phyloP scores from a whole-genome alignment of 2,888 invertebrate genomes.

The Chrysina gloriosa region DNA sequence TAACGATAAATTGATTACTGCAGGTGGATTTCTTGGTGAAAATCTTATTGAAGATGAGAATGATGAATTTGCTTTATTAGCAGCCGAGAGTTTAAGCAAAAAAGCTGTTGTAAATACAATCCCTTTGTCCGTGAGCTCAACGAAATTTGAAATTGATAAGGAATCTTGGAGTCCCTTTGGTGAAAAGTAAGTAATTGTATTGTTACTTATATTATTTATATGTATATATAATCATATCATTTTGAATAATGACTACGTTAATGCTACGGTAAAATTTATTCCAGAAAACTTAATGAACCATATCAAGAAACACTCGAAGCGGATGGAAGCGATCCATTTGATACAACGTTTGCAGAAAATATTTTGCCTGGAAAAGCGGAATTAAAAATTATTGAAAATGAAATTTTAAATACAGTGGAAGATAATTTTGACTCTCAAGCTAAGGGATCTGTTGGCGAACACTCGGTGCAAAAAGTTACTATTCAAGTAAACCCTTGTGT shows the following conservation, averaged over 20 bases:
- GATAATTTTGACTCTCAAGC: slow-evolving; percentile 59
- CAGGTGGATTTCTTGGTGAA: no score
- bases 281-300: slow-evolving; percentile 34
- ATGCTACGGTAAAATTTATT: not conserved
- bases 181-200: slow-evolving; percentile 61
- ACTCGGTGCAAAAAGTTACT: slow-evolving; percentile 63
- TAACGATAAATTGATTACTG: slow-evolving; percentile 55
- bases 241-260: not conserved
- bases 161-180: slow-evolving; percentile 78
- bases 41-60: slow-evolving; percentile 66
- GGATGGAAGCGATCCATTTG: slow-evolving; percentile 80
- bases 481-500: slow-evolving; percentile 76
- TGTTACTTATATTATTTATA: not conserved
- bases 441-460: slow-evolving; percentile 48
- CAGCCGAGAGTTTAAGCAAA: slow-evolving; percentile 79
- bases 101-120: slow-evolving; percentile 65
- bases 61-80: slow-evolving; percentile 82
- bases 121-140: slow-evolving; percentile 57
- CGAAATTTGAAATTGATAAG: slow-evolving; percentile 65
- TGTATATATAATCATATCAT: not conserved
- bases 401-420: slow-evolving; percentile 66
- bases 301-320: slow-evolving; percentile 61
- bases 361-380: slow-evolving; percentile 76
- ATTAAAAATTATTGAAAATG: slow-evolving; percentile 70
- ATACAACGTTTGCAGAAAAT: slow-evolving; percentile 85